Evolutionary conservation across 2,113 vertebrate genomes (phyloP).

Genomic region (Vulpes ferrilata): DNA sequence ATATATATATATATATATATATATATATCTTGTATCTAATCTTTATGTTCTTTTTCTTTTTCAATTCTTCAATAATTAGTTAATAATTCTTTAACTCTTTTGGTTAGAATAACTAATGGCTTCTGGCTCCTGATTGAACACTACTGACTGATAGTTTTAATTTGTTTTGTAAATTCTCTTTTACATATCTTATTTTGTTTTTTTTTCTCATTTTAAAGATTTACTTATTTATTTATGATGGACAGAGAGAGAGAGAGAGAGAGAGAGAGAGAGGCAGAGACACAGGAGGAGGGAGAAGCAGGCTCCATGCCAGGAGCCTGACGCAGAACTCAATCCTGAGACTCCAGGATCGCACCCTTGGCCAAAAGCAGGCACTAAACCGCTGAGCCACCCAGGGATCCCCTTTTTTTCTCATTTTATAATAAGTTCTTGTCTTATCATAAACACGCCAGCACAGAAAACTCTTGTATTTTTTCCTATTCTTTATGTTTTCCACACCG

Average conservation of each 20-base stretch:
- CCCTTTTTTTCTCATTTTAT: neutral
- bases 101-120: neutral
- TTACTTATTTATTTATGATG: too few species aligned
- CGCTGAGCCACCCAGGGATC: too few species aligned
- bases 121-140: neutral
- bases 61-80: neutral
- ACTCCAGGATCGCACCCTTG: too few species aligned
- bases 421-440: conserved; percentile 19
- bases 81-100: neutral
- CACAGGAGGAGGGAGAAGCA: too few species aligned
- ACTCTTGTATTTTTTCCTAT: neutral
- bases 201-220: neutral
- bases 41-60: neutral
- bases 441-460: neutral
- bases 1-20: neutral
- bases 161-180: conserved; percentile 13
- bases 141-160: neutral
- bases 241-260: too few species aligned
- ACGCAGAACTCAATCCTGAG: too few species aligned
- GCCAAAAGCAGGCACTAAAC: too few species aligned
- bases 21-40: neutral
- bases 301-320: too few species aligned
- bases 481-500: neutral
- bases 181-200: neutral
- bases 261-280: too few species aligned